Evolutionary conservation across 2,113 vertebrate genomes (phyloP), one percentile per base, ranked within the genome.

Genomic region (Halichoeres trimaculatus): DNA sequence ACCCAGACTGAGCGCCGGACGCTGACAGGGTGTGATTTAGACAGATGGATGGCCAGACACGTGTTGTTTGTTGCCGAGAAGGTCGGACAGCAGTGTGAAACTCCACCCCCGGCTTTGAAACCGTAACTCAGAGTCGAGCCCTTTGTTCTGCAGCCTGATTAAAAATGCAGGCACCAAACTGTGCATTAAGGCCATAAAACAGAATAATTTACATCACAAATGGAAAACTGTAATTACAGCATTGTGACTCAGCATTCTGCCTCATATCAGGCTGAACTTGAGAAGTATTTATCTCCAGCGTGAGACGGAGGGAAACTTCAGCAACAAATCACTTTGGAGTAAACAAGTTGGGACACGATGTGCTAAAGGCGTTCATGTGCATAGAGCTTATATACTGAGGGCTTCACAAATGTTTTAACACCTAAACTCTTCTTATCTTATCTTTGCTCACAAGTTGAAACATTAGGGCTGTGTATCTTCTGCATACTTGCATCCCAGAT

Each of bases 11-110:
- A 80, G 81, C 78, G 70, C 62, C 22, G 72, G 61, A 69, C 77
- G 20, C 83, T 86, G 85, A 86, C 88, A 90, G 85, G 83, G 64
- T 89, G 87, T 90, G 88, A 91, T 91, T 90, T 81, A 81, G 86
- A 85, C 81, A 89, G 90, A 91, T 88, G 84, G 89, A 90, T 76
- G 74, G 78, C 56, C 78, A 71, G 84, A 87, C 85, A 80, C 59
- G 81, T 85, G 87, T 83, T 86, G 86, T 87, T 86, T 88, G 81
- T 85, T 76, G 84, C 77, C 9, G 72, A 85, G 79, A 88, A 90
- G 90, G 91, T 91, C 89, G 80, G 78, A 90, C 83, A 54, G 61
- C 78, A 45, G 67, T 45, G 76, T 80, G 73, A 36, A 81, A 76
- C 78, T 84, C 80, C 77, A 59, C 71, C 43, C 34, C 76, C 24